Percentiles rank a stretch among this genome's conserved stretches.
Conservation (phyloP, 2,113 vertebrate species). For the Nesoenas mayeri region DNA sequence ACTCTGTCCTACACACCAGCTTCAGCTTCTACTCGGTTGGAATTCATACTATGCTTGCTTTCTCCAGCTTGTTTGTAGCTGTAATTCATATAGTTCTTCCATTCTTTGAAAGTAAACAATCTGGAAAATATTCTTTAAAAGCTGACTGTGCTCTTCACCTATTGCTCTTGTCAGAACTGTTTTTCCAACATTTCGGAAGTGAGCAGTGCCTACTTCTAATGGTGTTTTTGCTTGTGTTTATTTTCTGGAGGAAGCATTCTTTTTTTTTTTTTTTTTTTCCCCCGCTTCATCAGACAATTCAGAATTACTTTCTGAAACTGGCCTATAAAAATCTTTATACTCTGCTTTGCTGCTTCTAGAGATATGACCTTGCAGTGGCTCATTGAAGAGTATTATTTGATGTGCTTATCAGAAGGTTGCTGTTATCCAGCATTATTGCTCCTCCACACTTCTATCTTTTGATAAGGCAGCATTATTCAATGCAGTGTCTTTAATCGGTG, state of each 20-base stretch:
- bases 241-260: background rate
- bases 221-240: background rate
- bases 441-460: background rate
- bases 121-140: background rate
- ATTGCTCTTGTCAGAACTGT: background rate
- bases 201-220: accelerated
- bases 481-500: background rate
- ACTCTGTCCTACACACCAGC: background rate
- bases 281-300: background rate
- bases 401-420: background rate
- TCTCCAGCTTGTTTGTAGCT: background rate
- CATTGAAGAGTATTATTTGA: background rate
- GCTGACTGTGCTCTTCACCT: background rate
- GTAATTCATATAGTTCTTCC: background rate
- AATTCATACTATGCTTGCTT: background rate
- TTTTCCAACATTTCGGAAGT: background rate
- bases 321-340: background rate
- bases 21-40: background rate
- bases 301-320: background rate
- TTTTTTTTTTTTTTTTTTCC: background rate
- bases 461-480: background rate
- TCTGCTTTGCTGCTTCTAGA: background rate
- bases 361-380: background rate
- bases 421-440: background rate
- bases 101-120: background rate